Conservation (phyloP, 2,888 invertebrate genomes). For the Ectobius pallidus region DNA sequence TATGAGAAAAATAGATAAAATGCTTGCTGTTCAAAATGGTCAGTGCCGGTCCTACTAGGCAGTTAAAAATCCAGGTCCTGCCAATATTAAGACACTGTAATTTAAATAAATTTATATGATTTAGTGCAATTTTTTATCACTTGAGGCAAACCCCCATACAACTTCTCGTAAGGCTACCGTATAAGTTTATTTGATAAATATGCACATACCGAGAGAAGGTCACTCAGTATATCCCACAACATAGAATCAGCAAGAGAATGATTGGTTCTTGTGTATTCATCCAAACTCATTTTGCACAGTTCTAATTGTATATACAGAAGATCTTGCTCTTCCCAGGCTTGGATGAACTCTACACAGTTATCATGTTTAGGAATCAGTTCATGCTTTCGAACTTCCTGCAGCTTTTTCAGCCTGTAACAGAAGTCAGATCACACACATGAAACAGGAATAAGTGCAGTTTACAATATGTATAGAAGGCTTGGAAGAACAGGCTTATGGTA, state of each 20-base stretch:
- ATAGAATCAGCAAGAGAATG: conserved; percentile 62
- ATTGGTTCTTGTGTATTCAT: conserved; percentile 59
- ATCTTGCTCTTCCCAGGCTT: conserved; percentile 64
- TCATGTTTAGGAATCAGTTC: conserved; percentile 69
- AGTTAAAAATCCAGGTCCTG: no score
- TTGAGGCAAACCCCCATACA: no score
- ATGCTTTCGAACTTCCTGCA: conserved; percentile 71
- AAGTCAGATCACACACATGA: not conserved
- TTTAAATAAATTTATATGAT: no score
- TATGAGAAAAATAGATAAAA: conserved; percentile 35
- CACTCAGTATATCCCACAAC: conserved; percentile 71
- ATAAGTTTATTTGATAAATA: no score
- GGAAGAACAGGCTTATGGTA: no score
- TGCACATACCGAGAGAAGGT: conserved; percentile 59
- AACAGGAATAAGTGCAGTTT: no score
- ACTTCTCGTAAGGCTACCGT: no score
- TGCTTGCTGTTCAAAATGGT: no score
- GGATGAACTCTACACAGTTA: conserved; percentile 61
- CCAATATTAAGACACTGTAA: no score
- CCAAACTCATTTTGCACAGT: conserved; percentile 68
- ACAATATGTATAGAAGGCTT: no score
- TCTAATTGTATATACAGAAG: conserved; percentile 61
- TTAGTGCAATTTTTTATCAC: no score
- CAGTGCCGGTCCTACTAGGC: no score
- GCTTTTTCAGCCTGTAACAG: conserved; percentile 56